These are phyloP conservation scores for Idris sp. DNA, from an alignment of 1,140 invertebrate genomes.

Conservation along the genomic window DNA sequence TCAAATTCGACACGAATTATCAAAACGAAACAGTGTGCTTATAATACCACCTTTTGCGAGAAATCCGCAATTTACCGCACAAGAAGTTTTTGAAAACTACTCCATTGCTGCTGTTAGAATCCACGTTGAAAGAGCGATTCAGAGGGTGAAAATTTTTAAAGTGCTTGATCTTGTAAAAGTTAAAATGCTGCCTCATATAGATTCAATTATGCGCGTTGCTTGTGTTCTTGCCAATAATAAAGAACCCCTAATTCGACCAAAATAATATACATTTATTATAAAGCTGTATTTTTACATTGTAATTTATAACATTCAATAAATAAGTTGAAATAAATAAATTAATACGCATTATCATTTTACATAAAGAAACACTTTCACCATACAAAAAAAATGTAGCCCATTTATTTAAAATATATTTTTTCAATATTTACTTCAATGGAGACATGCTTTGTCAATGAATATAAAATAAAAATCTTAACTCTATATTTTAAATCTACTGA, in stretches of 20 bases:
- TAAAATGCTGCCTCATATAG: constrained; percentile 7
- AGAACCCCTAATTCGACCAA: constrained; percentile 3
- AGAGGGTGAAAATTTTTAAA: constrained; percentile 15
- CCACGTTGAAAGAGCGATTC: constrained; percentile 21
- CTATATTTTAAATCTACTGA: too few species aligned
- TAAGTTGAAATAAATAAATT: too few species aligned
- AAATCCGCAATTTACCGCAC: constrained; percentile 19
- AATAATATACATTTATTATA: too few species aligned
- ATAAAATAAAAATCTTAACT: too few species aligned
- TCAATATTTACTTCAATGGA: too few species aligned
- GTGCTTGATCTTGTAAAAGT: constrained; percentile 5
- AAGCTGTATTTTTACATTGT: too few species aligned
- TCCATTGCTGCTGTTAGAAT: constrained; percentile 29
- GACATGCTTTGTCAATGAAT: too few species aligned
- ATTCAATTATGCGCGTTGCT: constrained; percentile 5
- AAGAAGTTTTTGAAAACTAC: constrained; percentile 23
- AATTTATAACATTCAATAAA: too few species aligned
- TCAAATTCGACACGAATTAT: constrained; percentile 43
- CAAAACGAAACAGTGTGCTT: constrained; percentile 12
- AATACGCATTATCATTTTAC: too few species aligned
- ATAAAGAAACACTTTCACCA: too few species aligned
- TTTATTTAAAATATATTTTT: too few species aligned
- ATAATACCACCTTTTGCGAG: constrained; percentile 36
- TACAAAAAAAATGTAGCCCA: too few species aligned
- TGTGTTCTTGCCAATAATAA: constrained; percentile 6